phyloP scores from a whole-genome alignment of 2,888 invertebrate genomes.

The Linnaemya tessellans region DNA sequence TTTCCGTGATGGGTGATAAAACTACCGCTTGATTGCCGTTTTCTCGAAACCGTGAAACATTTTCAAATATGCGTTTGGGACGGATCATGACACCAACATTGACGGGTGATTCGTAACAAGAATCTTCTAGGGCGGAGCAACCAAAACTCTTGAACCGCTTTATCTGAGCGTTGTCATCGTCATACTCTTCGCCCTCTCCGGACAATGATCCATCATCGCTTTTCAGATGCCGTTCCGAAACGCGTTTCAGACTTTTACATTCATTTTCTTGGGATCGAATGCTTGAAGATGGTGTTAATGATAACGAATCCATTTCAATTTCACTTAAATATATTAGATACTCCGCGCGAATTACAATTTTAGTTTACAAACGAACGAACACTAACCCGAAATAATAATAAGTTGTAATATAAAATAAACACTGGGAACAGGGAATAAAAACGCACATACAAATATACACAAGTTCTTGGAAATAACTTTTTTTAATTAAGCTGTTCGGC shows the following conservation, averaged over 20 bases:
- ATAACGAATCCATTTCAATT: constrained; percentile 55
- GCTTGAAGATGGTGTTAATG: constrained; percentile 29
- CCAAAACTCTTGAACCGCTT: constrained; percentile 66
- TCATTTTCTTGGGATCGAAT: background rate
- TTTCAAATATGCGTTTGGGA: constrained; percentile 44
- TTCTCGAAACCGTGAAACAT: constrained; percentile 41
- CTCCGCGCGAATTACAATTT: constrained; percentile 17
- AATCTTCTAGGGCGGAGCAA: constrained; percentile 19
- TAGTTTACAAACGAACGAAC: constrained; percentile 30
- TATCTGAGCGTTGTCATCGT: constrained; percentile 27
- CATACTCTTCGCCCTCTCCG: constrained; percentile 9
- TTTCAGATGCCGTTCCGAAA: constrained; percentile 59
- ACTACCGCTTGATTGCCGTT: background rate
- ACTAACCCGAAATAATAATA: constrained; percentile 16
- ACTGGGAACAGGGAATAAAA: constrained; percentile 16
- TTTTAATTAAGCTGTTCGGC: background rate
- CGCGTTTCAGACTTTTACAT: constrained; percentile 67
- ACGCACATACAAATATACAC: constrained; percentile 41
- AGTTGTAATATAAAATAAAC: constrained; percentile 29
- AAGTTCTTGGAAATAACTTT: constrained; percentile 15
- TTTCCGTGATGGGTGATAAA: constrained; percentile 70
- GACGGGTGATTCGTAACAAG: constrained; percentile 61
- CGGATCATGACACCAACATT: constrained; percentile 42
- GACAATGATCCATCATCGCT: constrained; percentile 32
- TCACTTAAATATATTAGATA: background rate